These are phyloP conservation scores for Aphaenogaster floridana DNA, from an alignment of 1,140 invertebrate genomes.

Conservation along the genomic window DNA sequence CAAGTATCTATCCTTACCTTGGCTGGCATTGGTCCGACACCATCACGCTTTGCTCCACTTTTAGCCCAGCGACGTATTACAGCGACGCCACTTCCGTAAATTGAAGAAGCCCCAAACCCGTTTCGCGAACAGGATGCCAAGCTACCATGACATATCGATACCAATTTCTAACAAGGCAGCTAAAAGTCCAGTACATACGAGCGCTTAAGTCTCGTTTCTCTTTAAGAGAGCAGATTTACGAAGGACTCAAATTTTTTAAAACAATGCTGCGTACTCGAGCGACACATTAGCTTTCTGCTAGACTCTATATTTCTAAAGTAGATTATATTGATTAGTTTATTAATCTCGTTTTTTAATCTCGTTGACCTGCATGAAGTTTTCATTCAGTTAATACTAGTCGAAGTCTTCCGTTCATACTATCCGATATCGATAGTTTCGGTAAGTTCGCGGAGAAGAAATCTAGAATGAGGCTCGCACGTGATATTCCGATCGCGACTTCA, in stretches of 20 bases:
- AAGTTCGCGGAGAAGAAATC: slow-evolving; percentile 37
- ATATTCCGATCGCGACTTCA: slow-evolving; percentile 51
- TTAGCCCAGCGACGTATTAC: slow-evolving; percentile 46
- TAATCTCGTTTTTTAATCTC: too few relatives aligned
- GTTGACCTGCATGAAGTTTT: slow-evolving; percentile 10
- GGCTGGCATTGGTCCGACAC: slow-evolving; percentile 27
- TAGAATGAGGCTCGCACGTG: slow-evolving; percentile 47
- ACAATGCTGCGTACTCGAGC: not conserved
- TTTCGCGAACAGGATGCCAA: slow-evolving; percentile 38
- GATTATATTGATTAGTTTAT: not conserved
- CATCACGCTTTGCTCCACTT: slow-evolving; percentile 40
- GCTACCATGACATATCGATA: slow-evolving; percentile 51
- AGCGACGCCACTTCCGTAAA: slow-evolving; percentile 52
- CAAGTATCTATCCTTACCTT: slow-evolving; percentile 26
- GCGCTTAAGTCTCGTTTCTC: not conserved
- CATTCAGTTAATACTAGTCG: not conserved
- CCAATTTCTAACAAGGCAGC: slow-evolving; percentile 56
- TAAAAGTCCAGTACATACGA: slow-evolving; percentile 35
- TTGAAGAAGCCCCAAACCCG: slow-evolving; percentile 48
- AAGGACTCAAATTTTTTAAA: not conserved
- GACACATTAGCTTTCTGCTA: not conserved
- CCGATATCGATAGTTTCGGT: slow-evolving; percentile 31
- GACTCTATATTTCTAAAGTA: not conserved
- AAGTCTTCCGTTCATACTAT: not conserved
- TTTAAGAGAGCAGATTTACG: not conserved